phyloP scores from a whole-genome alignment of 2,797 vertebrate species.

The Peromyscus eremicus region DNA sequence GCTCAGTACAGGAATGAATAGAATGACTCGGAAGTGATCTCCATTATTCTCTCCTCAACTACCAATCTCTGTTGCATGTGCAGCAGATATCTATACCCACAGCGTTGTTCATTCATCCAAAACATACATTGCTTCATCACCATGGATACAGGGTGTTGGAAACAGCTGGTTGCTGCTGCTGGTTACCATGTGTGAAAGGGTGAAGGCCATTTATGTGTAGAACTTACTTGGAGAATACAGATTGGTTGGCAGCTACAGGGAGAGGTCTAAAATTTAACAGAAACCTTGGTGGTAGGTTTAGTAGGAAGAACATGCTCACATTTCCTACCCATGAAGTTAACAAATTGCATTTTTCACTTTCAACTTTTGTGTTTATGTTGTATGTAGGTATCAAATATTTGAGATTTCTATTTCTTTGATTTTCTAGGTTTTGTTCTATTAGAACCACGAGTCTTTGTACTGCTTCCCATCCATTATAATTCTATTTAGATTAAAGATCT shows the following conservation, averaged over 20 bases:
- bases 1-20: background rate
- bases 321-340: background rate
- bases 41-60: background rate
- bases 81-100: background rate
- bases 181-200: background rate
- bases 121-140: too few species aligned
- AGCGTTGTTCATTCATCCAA: background rate
- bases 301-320: background rate
- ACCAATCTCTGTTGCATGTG: background rate
- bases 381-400: background rate
- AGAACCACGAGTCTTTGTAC: background rate
- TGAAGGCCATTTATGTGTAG: background rate
- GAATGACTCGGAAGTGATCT: background rate
- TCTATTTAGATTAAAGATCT: background rate
- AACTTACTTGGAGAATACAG: background rate
- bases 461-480: background rate
- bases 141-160: background rate
- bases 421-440: background rate
- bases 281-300: background rate
- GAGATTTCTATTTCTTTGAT: background rate
- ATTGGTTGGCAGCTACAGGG: background rate
- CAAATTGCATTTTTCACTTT: background rate
- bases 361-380: background rate
- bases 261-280: background rate
- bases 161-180: background rate